These are phyloP conservation scores for Julus scanicus DNA, from an alignment of 2,888 invertebrate species.

Conservation along the genomic window DNA sequence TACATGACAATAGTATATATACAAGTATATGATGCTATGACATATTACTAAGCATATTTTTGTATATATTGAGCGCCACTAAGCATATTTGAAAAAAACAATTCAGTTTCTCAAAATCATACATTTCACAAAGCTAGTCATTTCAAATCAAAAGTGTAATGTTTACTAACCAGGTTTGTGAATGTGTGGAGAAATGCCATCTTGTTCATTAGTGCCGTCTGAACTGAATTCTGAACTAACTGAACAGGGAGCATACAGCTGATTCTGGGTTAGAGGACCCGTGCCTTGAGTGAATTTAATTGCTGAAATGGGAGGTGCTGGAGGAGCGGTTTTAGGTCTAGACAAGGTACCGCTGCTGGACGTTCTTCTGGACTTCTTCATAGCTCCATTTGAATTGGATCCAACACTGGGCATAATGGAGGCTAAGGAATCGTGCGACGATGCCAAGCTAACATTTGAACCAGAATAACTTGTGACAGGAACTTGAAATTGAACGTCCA, in stretches of 20 bases:
- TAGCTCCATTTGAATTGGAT: neutral
- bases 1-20: no score
- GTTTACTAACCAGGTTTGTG: constrained; percentile 9
- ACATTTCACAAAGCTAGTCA: no score
- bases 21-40: no score
- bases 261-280: neutral
- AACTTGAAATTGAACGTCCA: constrained; percentile 29
- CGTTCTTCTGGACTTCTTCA: constrained; percentile 58
- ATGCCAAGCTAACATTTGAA: neutral
- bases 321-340: constrained; percentile 62
- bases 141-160: no score
- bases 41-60: no score
- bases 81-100: no score
- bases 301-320: constrained; percentile 60
- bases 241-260: constrained; percentile 7
- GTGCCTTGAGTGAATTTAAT: neutral
- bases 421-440: neutral
- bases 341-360: constrained; percentile 59
- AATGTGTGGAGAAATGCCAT: neutral
- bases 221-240: constrained; percentile 16
- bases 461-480: neutral
- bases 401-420: neutral
- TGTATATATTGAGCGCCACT: no score
- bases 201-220: constrained; percentile 43
- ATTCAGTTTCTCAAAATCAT: no score